Percentiles rank a stretch among this genome's conserved stretches.
Conservation (phyloP, 2,888 invertebrate genomes). For the Drosophila stalkeri region DNA sequence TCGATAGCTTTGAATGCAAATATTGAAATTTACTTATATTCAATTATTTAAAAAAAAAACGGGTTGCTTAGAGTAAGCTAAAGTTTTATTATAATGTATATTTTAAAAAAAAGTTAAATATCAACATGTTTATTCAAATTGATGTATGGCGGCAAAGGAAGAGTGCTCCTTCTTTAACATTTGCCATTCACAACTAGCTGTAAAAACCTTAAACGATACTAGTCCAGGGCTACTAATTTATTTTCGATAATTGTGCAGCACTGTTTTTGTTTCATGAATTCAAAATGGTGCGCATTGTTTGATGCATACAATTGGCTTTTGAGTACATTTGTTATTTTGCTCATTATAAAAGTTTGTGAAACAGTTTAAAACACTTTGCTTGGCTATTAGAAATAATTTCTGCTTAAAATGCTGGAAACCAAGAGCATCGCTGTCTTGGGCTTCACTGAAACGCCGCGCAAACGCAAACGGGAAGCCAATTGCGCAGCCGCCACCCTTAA, state of each 20-base stretch:
- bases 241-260: constrained; percentile 23
- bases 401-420: constrained; percentile 63
- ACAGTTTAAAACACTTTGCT: background rate
- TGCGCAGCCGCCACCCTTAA: constrained; percentile 58
- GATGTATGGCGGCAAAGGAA: background rate
- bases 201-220: background rate
- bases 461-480: constrained; percentile 82
- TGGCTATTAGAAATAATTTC: background rate
- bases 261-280: constrained; percentile 17
- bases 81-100: background rate
- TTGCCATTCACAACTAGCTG: constrained; percentile 16
- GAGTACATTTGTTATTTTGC: constrained; percentile 26
- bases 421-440: constrained; percentile 68
- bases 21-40: background rate
- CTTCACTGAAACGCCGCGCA: constrained; percentile 78
- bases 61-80: background rate
- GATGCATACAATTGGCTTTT: constrained; percentile 39
- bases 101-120: background rate
- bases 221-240: background rate
- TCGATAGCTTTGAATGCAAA: constrained; percentile 2
- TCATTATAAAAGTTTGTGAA: background rate
- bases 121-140: background rate
- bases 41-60: background rate
- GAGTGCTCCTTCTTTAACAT: constrained; percentile 7
- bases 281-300: constrained; percentile 54